Evolutionary conservation across 2,888 invertebrate species (phyloP).

Genomic region (Agelastica alni): DNA sequence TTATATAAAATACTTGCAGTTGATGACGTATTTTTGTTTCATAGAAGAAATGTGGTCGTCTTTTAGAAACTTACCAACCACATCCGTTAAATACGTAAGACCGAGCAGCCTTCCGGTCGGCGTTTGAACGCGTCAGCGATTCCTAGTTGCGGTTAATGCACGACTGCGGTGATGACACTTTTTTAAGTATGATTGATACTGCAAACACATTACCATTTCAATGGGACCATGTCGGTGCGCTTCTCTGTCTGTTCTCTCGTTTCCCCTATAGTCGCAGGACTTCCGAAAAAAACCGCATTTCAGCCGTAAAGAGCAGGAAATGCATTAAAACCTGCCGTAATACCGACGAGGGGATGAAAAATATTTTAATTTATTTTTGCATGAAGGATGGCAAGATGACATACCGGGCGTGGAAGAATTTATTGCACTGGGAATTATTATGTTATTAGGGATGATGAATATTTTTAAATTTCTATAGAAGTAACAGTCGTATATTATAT

Average conservation of each 20-base stretch:
- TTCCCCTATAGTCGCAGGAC: too few species aligned
- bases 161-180: conserved; percentile 33
- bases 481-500: too few species aligned
- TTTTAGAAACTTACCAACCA: too few species aligned
- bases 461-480: too few species aligned
- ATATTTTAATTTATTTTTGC: conserved; percentile 12
- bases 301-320: conserved; percentile 32
- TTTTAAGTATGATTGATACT: conserved; percentile 42
- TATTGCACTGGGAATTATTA: conserved; percentile 7
- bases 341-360: conserved; percentile 7
- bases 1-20: too few species aligned
- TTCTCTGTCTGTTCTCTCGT: too few species aligned
- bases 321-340: conserved; percentile 30
- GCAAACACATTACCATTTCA: conserved; percentile 39
- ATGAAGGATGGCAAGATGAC: conserved; percentile 5
- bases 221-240: conserved; percentile 17
- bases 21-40: too few species aligned
- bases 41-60: too few species aligned
- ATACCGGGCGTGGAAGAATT: conserved; percentile 5
- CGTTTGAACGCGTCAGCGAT: conserved; percentile 27
- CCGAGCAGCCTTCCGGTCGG: not conserved
- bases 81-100: too few species aligned
- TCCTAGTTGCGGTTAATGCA: conserved; percentile 32
- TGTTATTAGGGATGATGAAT: conserved; percentile 5
- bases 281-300: conserved; percentile 28